A percentile compares a stretch with the other conserved stretches of the same genome.
Evolutionary conservation across 2,113 vertebrate genomes (phyloP).

Genomic region (Cheilinus undulatus): DNA sequence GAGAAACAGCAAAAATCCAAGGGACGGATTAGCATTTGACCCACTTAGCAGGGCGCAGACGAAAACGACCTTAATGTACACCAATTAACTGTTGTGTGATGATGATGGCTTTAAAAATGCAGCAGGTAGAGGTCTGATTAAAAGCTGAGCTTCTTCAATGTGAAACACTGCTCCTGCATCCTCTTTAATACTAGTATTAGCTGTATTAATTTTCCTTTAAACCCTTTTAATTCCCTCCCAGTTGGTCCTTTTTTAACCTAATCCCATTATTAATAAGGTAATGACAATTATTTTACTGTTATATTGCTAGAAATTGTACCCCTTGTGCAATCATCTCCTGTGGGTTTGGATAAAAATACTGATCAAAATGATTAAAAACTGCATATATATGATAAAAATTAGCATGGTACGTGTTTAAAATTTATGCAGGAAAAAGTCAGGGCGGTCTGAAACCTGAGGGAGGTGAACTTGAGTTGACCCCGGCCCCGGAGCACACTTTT

Average conservation of each 20-base stretch:
- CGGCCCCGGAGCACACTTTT: neutral
- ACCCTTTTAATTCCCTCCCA: neutral
- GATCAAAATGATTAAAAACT: neutral
- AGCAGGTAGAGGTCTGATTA: conserved; percentile 10
- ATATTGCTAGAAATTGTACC: neutral
- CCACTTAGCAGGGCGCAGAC: conserved; percentile 49
- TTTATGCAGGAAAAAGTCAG: neutral
- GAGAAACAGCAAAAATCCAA: conserved; percentile 16
- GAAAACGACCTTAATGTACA: conserved; percentile 51
- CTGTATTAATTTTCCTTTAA: neutral
- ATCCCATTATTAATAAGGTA: conserved; percentile 2
- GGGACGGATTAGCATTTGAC: conserved; percentile 56
- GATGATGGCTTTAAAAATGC: conserved; percentile 14
- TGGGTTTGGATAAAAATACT: neutral
- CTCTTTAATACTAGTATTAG: neutral
- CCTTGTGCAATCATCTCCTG: neutral
- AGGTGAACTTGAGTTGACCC: conserved; percentile 30
- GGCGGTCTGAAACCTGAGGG: neutral
- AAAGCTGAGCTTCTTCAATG: neutral
- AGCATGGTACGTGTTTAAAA: neutral
- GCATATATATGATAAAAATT: neutral
- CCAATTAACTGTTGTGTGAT: conserved; percentile 10
- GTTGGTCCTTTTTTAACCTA: neutral
- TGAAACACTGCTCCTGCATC: neutral
- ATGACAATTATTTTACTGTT: neutral